Evolutionary conservation across 2,797 vertebrate species (phyloP), one percentile per base, ranked within the genome.

Genomic region (Spondyliosoma cantharus): DNA sequence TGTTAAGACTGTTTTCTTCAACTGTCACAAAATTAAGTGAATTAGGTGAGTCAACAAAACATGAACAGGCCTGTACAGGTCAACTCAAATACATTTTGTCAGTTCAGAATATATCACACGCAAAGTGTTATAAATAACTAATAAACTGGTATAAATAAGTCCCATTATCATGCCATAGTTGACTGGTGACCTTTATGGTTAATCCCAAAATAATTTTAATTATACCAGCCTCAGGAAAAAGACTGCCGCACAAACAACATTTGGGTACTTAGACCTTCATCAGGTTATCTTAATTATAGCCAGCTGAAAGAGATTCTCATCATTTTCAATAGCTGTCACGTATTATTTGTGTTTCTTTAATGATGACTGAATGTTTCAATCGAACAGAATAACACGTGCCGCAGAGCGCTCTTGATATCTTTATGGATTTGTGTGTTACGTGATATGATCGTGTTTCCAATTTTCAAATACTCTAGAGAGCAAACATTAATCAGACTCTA

Each of bases 401-500:
- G 72, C 58, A 76, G 32, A 50, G 19, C 17, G 8, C 43, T 70
- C 37, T 20, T 49, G 32, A 78, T 57, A 60, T n/a, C 43, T 22
- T 11, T 59, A 16, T 43, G 32, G 60, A 22, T 50, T 37, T 48
- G 27, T 70, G 37, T 74, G 45, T 58, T 29, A 37, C 37, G 32
- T 75, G 61, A 66, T 53, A 54, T 5, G 8, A 4, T 43, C 9
- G 16, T 49, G n/a, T n/a, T 80, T 52, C 15, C 49, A 75, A 67
- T 73, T 53, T 76, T 17, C n/a, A 64, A 61, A 27, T 57, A 50
- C 74, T 67, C 70, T 3, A 7, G 32, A 82, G 69, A 61, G 66
- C 29, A 84, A 79, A 76, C 57, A 70, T 16, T 64, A 76, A 66
- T 82, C 43, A 57, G 5, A 27, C 60, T 54, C 52, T 59, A 43